Evolutionary conservation across 1,140 invertebrate genomes (phyloP).

Genomic region (Tetraneura akinire): DNA sequence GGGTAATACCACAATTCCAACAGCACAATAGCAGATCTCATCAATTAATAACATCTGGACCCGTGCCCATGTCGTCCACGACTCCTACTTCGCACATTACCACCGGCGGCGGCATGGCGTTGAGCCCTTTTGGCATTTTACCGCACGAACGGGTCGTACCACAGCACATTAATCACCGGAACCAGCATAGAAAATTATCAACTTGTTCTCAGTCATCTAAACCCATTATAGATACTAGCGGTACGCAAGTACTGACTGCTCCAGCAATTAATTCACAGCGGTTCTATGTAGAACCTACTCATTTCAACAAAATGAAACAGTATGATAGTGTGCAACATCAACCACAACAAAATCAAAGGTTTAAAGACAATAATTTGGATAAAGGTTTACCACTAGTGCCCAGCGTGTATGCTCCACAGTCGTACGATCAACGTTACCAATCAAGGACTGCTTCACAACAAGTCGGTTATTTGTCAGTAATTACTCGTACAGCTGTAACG

Average conservation of each 20-base stretch:
- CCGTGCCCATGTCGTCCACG: neutral
- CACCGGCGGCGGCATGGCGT: neutral
- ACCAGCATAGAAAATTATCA: neutral
- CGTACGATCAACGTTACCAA: conserved; percentile 40
- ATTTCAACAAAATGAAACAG: conserved; percentile 16
- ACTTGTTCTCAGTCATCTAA: neutral
- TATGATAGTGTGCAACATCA: neutral
- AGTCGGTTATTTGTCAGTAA: conserved; percentile 48
- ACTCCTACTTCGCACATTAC: neutral
- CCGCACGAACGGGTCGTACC: conserved; percentile 37
- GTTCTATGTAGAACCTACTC: conserved; percentile 3
- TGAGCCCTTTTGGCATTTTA: conserved; percentile 48
- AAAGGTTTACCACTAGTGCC: neutral
- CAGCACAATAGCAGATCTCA: neutral
- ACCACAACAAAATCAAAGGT: neutral
- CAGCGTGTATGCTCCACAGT: neutral
- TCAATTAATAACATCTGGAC: neutral
- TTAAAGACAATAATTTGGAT: neutral
- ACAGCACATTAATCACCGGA: neutral
- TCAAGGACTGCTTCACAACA: conserved; percentile 21
- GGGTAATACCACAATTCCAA: conserved; percentile 10
- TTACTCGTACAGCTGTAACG: conserved; percentile 41
- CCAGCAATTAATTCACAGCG: neutral
- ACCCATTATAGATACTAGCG: neutral
- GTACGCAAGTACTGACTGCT: neutral